Percentiles rank a stretch among this genome's conserved stretches.
Evolutionary conservation across 2,113 vertebrate species (phyloP).

Genomic region (Coreoperca whiteheadi): DNA sequence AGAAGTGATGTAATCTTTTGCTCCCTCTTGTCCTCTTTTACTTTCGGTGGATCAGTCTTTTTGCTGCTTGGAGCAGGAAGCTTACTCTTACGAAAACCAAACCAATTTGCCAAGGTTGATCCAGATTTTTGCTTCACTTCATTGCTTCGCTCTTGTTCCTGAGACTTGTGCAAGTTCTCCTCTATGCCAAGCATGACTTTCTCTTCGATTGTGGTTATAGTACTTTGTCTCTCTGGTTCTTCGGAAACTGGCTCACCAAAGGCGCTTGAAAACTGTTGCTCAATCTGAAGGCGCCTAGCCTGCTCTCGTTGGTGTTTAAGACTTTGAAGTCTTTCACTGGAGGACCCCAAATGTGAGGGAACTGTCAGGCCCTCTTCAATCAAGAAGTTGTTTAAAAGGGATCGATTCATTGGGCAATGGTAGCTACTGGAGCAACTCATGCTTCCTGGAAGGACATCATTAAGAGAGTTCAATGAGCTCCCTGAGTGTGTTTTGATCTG

Average conservation of each 20-base stretch:
- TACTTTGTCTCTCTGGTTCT: constrained; percentile 83
- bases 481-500: constrained; percentile 95
- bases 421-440: constrained; percentile 83
- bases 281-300: constrained; percentile 78
- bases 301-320: constrained; percentile 81
- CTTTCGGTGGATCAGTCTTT: constrained; percentile 86
- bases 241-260: constrained; percentile 88
- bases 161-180: constrained; percentile 92
- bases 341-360: constrained; percentile 73
- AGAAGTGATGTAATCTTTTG: constrained; percentile 86
- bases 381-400: constrained; percentile 80
- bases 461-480: constrained; percentile 87
- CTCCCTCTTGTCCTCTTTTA: constrained; percentile 90
- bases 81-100: constrained; percentile 92
- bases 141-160: constrained; percentile 85
- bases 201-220: constrained; percentile 91
- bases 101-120: constrained; percentile 92
- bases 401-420: constrained; percentile 88
- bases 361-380: constrained; percentile 77
- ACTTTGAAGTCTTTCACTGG: constrained; percentile 79
- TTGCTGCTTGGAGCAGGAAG: constrained; percentile 90
- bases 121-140: constrained; percentile 88
- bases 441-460: constrained; percentile 86
- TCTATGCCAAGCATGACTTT: constrained; percentile 96
- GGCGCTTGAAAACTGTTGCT: constrained; percentile 82